Percentiles rank a stretch among this genome's conserved stretches.
Conservation (phyloP, 2,888 invertebrate genomes). For the Sycophila texana region DNA sequence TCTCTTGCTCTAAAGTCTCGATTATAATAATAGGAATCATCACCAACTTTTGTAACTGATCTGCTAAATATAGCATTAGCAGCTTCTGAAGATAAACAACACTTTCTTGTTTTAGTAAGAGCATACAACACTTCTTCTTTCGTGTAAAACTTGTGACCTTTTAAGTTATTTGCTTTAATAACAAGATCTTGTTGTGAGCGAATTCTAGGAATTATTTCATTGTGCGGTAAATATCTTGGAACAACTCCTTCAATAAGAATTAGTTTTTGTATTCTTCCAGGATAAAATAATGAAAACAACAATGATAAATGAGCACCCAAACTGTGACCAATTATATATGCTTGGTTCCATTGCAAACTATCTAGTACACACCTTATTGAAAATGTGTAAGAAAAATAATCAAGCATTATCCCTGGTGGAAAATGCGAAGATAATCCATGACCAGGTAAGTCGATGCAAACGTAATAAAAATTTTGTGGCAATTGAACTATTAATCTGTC, state of each 20-base stretch:
- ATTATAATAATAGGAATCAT: slow-evolving; percentile 77
- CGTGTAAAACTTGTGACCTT: slow-evolving; percentile 71
- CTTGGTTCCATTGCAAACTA: slow-evolving; percentile 73
- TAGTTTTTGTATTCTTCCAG: slow-evolving; percentile 74
- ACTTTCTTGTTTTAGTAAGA: slow-evolving; percentile 74
- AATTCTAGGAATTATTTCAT: slow-evolving; percentile 67
- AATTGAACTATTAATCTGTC: slow-evolving; percentile 73
- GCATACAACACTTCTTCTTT: slow-evolving; percentile 77
- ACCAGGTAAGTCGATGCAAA: slow-evolving; percentile 76
- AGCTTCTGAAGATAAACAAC: slow-evolving; percentile 73
- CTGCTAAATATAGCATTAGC: slow-evolving; percentile 77
- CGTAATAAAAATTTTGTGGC: slow-evolving; percentile 70
- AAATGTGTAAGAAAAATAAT: slow-evolving; percentile 69
- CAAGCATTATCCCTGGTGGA: slow-evolving; percentile 70
- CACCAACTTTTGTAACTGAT: slow-evolving; percentile 74
- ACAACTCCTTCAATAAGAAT: slow-evolving; percentile 75
- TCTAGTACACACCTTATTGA: slow-evolving; percentile 69
- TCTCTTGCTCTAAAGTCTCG: slow-evolving; percentile 78
- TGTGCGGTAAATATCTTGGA: slow-evolving; percentile 61
- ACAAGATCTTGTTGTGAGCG: slow-evolving; percentile 71
- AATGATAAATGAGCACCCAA: slow-evolving; percentile 77
- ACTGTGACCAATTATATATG: slow-evolving; percentile 74
- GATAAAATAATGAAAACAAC: slow-evolving; percentile 73
- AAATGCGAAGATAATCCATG: slow-evolving; percentile 76
- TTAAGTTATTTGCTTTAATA: slow-evolving; percentile 72